These are phyloP conservation scores for Pycnomerus fuliginosus DNA, from an alignment of 2,888 invertebrate genomes.

Conservation along the genomic window DNA sequence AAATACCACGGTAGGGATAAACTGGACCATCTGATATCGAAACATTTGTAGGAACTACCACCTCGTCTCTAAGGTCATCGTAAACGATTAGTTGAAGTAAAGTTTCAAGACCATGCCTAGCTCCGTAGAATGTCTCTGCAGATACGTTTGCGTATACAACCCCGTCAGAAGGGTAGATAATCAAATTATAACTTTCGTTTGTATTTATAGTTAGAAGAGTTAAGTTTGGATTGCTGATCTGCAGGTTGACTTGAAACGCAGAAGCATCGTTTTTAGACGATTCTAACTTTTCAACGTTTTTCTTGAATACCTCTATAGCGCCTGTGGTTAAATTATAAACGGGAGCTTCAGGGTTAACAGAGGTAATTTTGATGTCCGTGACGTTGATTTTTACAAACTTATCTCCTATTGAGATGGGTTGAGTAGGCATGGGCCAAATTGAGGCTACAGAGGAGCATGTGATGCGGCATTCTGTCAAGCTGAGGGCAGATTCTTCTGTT, in stretches of 20 bases:
- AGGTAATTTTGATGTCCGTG: slow-evolving; percentile 56
- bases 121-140: slow-evolving; percentile 65
- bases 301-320: slow-evolving; percentile 40
- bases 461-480: slow-evolving; percentile 64
- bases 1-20: slow-evolving; percentile 84
- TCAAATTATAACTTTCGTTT: slow-evolving; percentile 61
- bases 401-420: slow-evolving; percentile 57
- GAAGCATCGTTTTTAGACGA: slow-evolving; percentile 21
- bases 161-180: slow-evolving; percentile 53
- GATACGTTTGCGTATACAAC: slow-evolving; percentile 58
- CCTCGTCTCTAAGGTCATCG: slow-evolving; percentile 62
- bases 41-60: slow-evolving; percentile 64
- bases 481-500: slow-evolving; percentile 48
- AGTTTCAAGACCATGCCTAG: slow-evolving; percentile 68
- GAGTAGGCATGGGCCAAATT: slow-evolving; percentile 67
- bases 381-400: slow-evolving; percentile 55
- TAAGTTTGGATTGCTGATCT: slow-evolving; percentile 22
- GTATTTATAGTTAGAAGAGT: slow-evolving; percentile 55
- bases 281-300: slow-evolving; percentile 20
- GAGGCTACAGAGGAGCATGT: slow-evolving; percentile 62
- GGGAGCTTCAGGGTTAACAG: slow-evolving; percentile 32
- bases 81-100: slow-evolving; percentile 66
- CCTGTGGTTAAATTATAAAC: slow-evolving; percentile 35
- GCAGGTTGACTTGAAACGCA: slow-evolving; percentile 36
- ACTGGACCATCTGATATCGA: slow-evolving; percentile 74